Evolutionary conservation across 2,113 vertebrate species (phyloP).

Genomic region (Monopterus albus): DNA sequence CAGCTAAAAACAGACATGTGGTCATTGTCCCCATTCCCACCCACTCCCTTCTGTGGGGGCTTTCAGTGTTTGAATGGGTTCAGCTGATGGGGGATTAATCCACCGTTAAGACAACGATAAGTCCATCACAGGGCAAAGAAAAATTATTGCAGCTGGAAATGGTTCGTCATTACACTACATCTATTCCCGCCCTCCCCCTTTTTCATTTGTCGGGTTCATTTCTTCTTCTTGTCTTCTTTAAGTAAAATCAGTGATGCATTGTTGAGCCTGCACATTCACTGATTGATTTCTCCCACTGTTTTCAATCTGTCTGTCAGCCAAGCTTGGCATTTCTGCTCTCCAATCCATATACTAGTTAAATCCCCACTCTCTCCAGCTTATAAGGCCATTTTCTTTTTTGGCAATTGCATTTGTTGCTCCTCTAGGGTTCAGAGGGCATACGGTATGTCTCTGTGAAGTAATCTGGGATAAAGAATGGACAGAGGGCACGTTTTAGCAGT

Average conservation of each 20-base stretch:
- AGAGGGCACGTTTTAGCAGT: too few species aligned
- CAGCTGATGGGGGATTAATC: constrained; percentile 54
- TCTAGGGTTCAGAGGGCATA: too few species aligned
- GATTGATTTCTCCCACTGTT: constrained; percentile 71
- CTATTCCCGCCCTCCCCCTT: background rate
- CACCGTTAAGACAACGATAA: constrained; percentile 55
- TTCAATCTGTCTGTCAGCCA: constrained; percentile 64
- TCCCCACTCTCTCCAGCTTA: constrained; percentile 44
- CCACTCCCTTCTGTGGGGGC: constrained; percentile 41
- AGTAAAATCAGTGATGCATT: constrained; percentile 65
- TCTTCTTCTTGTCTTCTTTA: constrained; percentile 30
- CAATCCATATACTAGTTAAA: constrained; percentile 54
- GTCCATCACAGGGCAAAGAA: constrained; percentile 41
- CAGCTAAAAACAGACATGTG: constrained; percentile 53
- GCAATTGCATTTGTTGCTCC: too few species aligned
- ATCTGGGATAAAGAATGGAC: too few species aligned
- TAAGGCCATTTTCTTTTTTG: constrained; percentile 40
- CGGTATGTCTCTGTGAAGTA: too few species aligned
- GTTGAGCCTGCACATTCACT: constrained; percentile 44
- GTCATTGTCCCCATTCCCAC: constrained; percentile 31
- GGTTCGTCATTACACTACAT: constrained; percentile 14
- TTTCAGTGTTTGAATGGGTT: constrained; percentile 51
- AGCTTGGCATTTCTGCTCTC: constrained; percentile 37
- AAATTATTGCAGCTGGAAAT: constrained; percentile 59
- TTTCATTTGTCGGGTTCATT: constrained; percentile 25